Base-by-base conservation (phyloP, 1,140 invertebrate genomes). In the Drosophila obscura region DNA sequence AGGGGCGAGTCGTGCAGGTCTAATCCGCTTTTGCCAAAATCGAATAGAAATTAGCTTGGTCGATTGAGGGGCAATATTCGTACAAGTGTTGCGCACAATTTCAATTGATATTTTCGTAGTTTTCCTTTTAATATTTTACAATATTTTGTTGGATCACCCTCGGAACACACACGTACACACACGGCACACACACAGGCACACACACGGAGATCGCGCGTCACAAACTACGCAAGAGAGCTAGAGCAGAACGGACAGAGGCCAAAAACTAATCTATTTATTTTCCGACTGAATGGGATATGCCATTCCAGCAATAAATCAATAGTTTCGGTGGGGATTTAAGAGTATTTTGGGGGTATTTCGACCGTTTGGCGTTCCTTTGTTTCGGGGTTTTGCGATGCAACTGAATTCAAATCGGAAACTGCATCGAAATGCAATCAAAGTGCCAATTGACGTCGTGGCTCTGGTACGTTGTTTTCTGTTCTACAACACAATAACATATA, bases 221-320 rank as follows among this genome's bases (percentile, higher is more conserved):
- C 77, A 67, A 58, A 85, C 55, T 83, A 83, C 72, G 80, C 65
- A 84, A 67, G 45, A 66, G 31, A 44, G 31, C 4, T 9, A 45
- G 6, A 5, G 51, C 51, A 19, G 28, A 26, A 41, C 41, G 55
- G 39, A 28, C 2, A 4, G 45, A 24, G 53, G 19, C 49, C 51
- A 51, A 48, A 82, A 88, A 85, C 82, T 85, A 85, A 85, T 85
- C 74, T 85, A 85, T 85, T 85, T 85, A 85, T 88, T 88, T 84
- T 63, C 63, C 82, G 55, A 76, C 15, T 31, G 73, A 45, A 58
- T 35, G 60, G 22, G 16, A 26, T 26, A 44, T 46, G 63, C 57
- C 73, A 61, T 73, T 77, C 49, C 73, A 72, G 19, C 64, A 58
- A 87, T 87, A 88, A 87, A 85, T 88, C 83, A 85, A 85, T 88